Evolutionary conservation across 1,140 invertebrate genomes (phyloP).

Genomic region (Oryctes rhinoceros): DNA sequence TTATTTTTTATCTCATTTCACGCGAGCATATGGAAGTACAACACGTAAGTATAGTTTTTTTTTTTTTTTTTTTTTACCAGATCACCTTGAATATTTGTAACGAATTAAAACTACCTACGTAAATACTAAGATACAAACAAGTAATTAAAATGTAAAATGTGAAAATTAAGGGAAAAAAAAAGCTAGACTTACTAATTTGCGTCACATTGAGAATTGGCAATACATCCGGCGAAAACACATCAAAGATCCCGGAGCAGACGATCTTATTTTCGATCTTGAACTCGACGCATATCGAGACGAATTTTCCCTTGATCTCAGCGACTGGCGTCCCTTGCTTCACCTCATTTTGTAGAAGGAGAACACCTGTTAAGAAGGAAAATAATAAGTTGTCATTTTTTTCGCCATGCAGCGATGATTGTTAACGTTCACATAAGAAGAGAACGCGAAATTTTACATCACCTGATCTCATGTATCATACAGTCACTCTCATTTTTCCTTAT

Average conservation of each 20-base stretch:
- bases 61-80: neutral
- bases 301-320: conserved; percentile 52
- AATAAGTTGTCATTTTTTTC: neutral
- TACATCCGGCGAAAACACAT: conserved; percentile 55
- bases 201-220: conserved; percentile 52
- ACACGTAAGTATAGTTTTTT: too few relatives aligned
- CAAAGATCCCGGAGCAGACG: conserved; percentile 56
- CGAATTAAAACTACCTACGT: neutral
- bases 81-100: neutral
- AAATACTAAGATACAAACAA: neutral
- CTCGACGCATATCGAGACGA: conserved; percentile 54
- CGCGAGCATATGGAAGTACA: too few relatives aligned
- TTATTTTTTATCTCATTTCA: too few relatives aligned
- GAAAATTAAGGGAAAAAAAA: conserved; percentile 13
- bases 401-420: neutral
- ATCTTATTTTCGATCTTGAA: conserved; percentile 55
- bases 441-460: too few relatives aligned
- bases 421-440: too few relatives aligned
- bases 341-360: conserved; percentile 51
- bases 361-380: conserved; percentile 46
- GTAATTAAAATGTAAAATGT: neutral
- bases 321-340: conserved; percentile 48
- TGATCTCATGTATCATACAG: too few relatives aligned
- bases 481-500: too few relatives aligned
- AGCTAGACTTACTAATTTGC: conserved; percentile 50